A percentile compares a stretch with the other conserved stretches of the same genome.
Evolutionary conservation across 2,888 invertebrate species (phyloP).

Genomic region (Phytoseiulus persimilis): DNA sequence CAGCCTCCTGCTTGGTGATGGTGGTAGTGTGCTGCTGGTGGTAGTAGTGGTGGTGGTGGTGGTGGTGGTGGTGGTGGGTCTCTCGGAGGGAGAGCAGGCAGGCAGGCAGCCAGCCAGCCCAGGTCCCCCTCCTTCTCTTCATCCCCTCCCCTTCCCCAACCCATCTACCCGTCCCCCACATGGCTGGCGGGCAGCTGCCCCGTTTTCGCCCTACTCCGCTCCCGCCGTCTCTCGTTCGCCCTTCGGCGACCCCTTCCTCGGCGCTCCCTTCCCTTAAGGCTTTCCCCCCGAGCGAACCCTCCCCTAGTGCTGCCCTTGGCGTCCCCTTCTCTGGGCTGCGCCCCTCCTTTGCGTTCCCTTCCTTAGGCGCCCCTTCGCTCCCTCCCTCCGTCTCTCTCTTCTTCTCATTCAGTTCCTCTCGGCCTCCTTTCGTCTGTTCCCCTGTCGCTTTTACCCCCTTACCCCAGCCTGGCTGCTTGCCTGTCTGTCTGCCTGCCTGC

Average conservation of each 20-base stretch:
- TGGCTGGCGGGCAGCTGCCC: neutral
- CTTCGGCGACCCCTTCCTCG: neutral
- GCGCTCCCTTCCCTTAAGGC: neutral
- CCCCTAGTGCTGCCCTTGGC: neutral
- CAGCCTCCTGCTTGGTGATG: slow-evolving; percentile 5
- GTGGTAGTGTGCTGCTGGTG: neutral
- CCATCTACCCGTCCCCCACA: neutral
- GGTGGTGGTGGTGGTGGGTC: slow-evolving; percentile 5
- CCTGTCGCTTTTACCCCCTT: neutral
- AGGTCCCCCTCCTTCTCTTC: neutral
- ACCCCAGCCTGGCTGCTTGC: neutral
- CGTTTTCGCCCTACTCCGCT: neutral
- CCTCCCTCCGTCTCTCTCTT: slow-evolving; percentile 27
- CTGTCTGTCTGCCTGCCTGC: neutral
- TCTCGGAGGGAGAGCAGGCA: neutral
- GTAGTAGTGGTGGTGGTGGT: neutral
- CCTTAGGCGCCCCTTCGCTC: neutral
- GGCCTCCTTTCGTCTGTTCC: neutral
- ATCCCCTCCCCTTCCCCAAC: neutral
- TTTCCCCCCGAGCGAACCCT: neutral
- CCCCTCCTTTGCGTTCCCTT: neutral
- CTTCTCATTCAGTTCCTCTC: slow-evolving; percentile 19
- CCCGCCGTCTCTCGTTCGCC: neutral
- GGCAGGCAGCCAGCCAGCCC: neutral
- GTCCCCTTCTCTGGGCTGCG: neutral